phyloP scores from a whole-genome alignment of 2,888 invertebrate genomes.

The Volucella zonaria region DNA sequence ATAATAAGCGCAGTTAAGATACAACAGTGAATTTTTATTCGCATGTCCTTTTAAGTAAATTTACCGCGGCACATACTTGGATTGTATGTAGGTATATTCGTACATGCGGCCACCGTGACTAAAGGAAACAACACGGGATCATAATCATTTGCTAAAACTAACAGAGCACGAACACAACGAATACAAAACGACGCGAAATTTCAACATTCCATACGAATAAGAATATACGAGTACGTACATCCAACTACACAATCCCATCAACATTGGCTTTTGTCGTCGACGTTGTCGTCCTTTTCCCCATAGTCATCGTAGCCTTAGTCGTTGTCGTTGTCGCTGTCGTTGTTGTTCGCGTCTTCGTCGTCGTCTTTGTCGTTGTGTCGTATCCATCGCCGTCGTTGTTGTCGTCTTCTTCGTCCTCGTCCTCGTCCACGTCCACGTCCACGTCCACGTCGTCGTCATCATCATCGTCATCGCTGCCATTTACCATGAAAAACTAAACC shows the following conservation, averaged over 20 bases:
- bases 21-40: conserved; percentile 58
- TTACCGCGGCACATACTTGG: conserved; percentile 6
- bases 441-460: conserved; percentile 55
- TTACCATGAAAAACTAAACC: conserved; percentile 72
- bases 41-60: conserved; percentile 52
- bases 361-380: conserved; percentile 43
- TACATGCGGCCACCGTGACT: conserved; percentile 42
- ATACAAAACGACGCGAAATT: conserved; percentile 52
- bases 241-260: conserved; percentile 56
- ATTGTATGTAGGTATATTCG: too few relatives aligned
- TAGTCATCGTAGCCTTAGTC: neutral
- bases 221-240: conserved; percentile 31
- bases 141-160: conserved; percentile 71
- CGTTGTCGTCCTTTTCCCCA: conserved; percentile 12
- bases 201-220: conserved; percentile 43
- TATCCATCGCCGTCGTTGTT: conserved; percentile 2
- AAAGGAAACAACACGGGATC: conserved; percentile 59
- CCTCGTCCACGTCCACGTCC: conserved; percentile 8
- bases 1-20: conserved; percentile 44
- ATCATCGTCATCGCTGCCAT: conserved; percentile 69
- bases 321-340: neutral
- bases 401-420: conserved; percentile 34
- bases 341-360: conserved; percentile 8
- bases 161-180: conserved; percentile 58
- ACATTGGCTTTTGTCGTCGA: conserved; percentile 52